These are phyloP conservation scores for Takifugu flavidus DNA, from an alignment of 2,113 vertebrate species.

Conservation along the genomic window DNA sequence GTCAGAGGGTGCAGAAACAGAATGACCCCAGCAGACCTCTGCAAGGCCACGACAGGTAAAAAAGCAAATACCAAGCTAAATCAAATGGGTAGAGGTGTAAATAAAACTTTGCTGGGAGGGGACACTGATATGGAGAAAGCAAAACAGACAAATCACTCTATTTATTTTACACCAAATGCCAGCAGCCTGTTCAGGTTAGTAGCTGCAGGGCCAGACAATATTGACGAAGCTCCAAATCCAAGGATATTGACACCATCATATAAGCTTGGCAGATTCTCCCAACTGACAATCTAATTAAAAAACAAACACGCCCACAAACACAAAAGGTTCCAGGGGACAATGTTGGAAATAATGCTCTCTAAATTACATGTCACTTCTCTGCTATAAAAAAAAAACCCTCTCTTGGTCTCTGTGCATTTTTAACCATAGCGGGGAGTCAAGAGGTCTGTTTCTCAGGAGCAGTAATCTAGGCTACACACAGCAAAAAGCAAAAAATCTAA, in stretches of 20 bases:
- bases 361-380: constrained; percentile 75
- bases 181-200: constrained; percentile 77
- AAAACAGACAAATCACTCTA: constrained; percentile 80
- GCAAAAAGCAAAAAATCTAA: constrained; percentile 66
- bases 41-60: constrained; percentile 49
- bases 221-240: constrained; percentile 76
- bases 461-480: constrained; percentile 60
- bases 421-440: constrained; percentile 45
- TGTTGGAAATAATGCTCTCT: constrained; percentile 74
- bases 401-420: constrained; percentile 49
- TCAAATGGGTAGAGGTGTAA: constrained; percentile 72
- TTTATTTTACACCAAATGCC: constrained; percentile 81
- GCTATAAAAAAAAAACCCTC: constrained; percentile 43
- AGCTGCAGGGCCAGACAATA: constrained; percentile 72
- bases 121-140: constrained; percentile 68
- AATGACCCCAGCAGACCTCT: constrained; percentile 37
- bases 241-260: constrained; percentile 76
- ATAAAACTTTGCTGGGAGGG: constrained; percentile 73
- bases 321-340: constrained; percentile 72
- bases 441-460: constrained; percentile 66
- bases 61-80: constrained; percentile 74
- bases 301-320: constrained; percentile 76
- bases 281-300: constrained; percentile 79
- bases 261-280: constrained; percentile 67
- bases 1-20: constrained; percentile 16